Conservation (phyloP, 2,888 invertebrate genomes). For the Brenthis daphne region DNA sequence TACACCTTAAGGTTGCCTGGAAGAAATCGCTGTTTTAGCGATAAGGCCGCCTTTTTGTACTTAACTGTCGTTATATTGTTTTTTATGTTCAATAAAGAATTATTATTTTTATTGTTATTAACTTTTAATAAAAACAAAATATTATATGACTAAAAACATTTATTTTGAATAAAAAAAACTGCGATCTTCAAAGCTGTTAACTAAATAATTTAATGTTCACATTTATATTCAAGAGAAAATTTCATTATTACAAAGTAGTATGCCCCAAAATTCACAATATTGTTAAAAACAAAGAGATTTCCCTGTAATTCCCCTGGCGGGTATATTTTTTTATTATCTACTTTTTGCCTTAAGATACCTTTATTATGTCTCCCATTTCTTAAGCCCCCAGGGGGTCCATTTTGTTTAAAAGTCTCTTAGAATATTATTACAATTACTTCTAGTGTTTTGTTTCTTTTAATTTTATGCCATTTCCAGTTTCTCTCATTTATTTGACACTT, state of each 20-base stretch:
- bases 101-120: too few relatives aligned
- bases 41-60: too few relatives aligned
- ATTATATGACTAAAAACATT: too few relatives aligned
- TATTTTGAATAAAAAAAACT: background rate
- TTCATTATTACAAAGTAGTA: constrained; percentile 10
- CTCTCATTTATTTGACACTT: background rate
- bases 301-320: constrained; percentile 41
- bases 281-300: constrained; percentile 28
- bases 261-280: constrained; percentile 11
- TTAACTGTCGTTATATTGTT: too few relatives aligned
- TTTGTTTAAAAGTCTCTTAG: constrained; percentile 13
- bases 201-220: constrained; percentile 1
- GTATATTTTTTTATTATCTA: constrained; percentile 44
- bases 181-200: background rate
- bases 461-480: too few relatives aligned
- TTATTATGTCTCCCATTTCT: constrained; percentile 36
- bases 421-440: constrained; percentile 9
- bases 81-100: too few relatives aligned
- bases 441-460: background rate
- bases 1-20: too few relatives aligned
- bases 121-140: too few relatives aligned
- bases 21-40: too few relatives aligned
- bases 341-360: constrained; percentile 37
- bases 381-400: constrained; percentile 11
- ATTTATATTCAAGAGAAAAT: constrained; percentile 11